These are phyloP conservation scores for Melanocharis versteri DNA, from an alignment of 2,113 vertebrate genomes.

Conservation along the genomic window DNA sequence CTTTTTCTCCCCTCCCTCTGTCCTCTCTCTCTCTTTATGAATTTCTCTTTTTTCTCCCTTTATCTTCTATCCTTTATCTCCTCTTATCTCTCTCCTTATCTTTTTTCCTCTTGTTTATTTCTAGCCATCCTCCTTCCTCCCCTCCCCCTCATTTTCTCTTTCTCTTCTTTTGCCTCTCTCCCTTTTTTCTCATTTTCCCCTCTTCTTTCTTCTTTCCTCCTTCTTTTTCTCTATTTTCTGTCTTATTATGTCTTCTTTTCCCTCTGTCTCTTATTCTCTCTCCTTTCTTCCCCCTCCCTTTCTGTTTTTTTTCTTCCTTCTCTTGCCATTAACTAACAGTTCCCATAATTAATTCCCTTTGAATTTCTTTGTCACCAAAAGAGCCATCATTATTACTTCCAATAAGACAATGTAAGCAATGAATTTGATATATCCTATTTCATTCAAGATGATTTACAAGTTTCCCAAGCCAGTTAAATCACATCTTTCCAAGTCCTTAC, in stretches of 20 bases:
- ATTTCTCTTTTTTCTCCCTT: background rate
- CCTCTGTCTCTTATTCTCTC: background rate
- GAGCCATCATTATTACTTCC: background rate
- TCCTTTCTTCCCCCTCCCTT: background rate
- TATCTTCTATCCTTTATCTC: background rate
- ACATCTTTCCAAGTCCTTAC: conserved; percentile 52
- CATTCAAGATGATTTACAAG: background rate
- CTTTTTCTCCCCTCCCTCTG: background rate
- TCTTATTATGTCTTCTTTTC: background rate
- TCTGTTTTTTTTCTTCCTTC: background rate
- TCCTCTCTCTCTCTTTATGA: too few species aligned
- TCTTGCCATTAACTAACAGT: background rate
- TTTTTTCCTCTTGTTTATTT: background rate
- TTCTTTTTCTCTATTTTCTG: background rate
- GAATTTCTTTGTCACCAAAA: background rate
- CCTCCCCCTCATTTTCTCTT: background rate
- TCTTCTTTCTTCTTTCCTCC: background rate
- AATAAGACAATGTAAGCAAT: background rate
- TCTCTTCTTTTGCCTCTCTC: background rate
- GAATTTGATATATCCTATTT: background rate
- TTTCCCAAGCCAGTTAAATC: background rate
- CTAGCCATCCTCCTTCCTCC: background rate
- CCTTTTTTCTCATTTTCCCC: background rate
- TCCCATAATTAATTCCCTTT: background rate
- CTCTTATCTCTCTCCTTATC: background rate